Evolutionary conservation across 2,113 vertebrate species (phyloP).

Genomic region (Heterocephalus glaber): DNA sequence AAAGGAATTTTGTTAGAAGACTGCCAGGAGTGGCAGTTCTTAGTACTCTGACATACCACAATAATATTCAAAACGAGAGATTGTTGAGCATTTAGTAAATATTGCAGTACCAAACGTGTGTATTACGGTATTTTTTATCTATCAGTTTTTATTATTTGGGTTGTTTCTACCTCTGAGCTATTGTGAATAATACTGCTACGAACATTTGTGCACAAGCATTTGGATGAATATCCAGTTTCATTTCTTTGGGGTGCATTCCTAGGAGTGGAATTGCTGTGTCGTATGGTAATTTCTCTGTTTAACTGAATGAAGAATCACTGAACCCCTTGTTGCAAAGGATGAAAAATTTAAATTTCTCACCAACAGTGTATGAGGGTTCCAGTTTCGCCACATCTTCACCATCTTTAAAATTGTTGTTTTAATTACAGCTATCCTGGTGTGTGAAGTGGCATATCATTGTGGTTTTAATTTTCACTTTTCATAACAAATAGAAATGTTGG

Average conservation of each 20-base stretch:
- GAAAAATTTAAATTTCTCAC: not conserved
- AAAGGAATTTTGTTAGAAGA: not conserved
- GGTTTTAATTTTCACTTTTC: constrained; percentile 28
- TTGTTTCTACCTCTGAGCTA: not conserved
- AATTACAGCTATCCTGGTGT: not conserved
- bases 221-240: constrained; percentile 16
- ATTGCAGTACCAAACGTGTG: not conserved
- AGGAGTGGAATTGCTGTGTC: not conserved
- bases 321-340: not conserved
- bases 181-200: not conserved
- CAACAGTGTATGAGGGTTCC: not conserved
- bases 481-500: not conserved
- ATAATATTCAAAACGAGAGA: not conserved
- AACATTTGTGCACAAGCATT: not conserved
- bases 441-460: not conserved
- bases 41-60: not conserved
- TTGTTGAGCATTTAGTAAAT: not conserved
- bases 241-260: not conserved
- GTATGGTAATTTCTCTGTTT: not conserved
- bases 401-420: not conserved
- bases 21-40: not conserved
- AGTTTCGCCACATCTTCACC: not conserved
- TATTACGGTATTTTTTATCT: not conserved
- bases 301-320: not conserved
- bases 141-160: not conserved